phyloP scores from a whole-genome alignment of 2,888 invertebrate species.

The Harmothoe impar region DNA sequence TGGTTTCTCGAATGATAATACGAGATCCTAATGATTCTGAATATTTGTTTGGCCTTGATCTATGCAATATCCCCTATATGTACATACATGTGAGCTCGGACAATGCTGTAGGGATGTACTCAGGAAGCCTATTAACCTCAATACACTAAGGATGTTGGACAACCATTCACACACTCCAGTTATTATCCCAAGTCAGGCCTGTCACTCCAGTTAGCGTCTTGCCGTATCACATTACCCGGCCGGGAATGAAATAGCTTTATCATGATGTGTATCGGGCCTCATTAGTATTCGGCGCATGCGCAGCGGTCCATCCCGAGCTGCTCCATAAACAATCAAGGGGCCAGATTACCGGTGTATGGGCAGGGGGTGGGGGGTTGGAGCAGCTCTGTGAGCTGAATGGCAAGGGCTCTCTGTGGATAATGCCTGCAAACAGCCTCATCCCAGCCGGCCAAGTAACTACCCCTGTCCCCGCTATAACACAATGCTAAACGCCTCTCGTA shows the following conservation, averaged over 20 bases:
- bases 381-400: background rate
- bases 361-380: no score
- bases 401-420: background rate
- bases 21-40: no score
- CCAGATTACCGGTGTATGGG: slow-evolving; percentile 7
- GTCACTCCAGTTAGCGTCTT: background rate
- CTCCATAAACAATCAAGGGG: slow-evolving; percentile 52
- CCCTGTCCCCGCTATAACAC: background rate
- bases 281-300: slow-evolving; percentile 50
- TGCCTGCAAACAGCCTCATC: background rate
- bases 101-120: no score
- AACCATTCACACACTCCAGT: background rate
- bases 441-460: background rate
- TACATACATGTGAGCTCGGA: no score
- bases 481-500: slow-evolving; percentile 35
- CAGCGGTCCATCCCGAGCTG: slow-evolving; percentile 27
- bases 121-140: background rate
- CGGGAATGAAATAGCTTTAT: slow-evolving; percentile 47
- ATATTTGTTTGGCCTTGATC: no score
- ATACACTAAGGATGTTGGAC: background rate
- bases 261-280: slow-evolving; percentile 21
- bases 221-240: slow-evolving; percentile 27
- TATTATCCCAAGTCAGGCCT: slow-evolving; percentile 8
- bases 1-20: no score
- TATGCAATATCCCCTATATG: no score